A percentile compares a stretch with the other conserved stretches of the same genome.
Evolutionary conservation across 2,113 vertebrate genomes (phyloP).

Genomic region (Panthera tigris): DNA sequence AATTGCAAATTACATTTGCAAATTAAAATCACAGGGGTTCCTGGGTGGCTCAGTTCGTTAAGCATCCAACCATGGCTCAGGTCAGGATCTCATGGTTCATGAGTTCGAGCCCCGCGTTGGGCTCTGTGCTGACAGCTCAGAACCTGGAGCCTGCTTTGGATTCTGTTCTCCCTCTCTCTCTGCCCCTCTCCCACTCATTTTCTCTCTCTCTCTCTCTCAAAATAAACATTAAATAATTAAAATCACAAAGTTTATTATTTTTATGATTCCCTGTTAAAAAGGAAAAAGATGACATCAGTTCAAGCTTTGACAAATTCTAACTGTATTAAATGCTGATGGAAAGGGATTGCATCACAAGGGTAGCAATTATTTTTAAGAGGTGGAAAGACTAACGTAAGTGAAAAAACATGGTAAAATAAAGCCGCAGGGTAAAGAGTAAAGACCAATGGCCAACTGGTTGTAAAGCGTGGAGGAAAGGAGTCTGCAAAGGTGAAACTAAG

Average conservation of each 20-base stretch:
- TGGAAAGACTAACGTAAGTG: not conserved
- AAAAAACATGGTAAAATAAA: not conserved
- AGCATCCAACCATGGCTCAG: no score
- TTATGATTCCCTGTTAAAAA: slow-evolving; percentile 33
- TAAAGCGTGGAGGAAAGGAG: not conserved
- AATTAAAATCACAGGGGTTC: not conserved
- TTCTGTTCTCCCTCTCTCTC: no score
- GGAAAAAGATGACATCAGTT: not conserved
- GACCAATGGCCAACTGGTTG: not conserved
- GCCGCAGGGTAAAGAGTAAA: not conserved
- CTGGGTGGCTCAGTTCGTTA: no score
- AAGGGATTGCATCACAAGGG: slow-evolving; percentile 28
- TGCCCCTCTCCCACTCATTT: no score
- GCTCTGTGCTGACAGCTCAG: no score
- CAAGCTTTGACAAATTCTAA: not conserved
- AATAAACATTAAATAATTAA: not conserved
- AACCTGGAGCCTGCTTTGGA: no score
- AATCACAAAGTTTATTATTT: not conserved
- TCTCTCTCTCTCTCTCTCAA: no score
- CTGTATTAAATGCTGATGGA: slow-evolving; percentile 17
- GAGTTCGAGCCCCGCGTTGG: no score
- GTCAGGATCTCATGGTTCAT: no score
- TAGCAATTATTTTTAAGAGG: slow-evolving; percentile 22
- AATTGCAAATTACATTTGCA: not conserved
- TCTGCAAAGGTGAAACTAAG: not conserved